Evolutionary conservation across 1,140 invertebrate species (phyloP).

Genomic region (Macrotrachela quadricornifera): DNA sequence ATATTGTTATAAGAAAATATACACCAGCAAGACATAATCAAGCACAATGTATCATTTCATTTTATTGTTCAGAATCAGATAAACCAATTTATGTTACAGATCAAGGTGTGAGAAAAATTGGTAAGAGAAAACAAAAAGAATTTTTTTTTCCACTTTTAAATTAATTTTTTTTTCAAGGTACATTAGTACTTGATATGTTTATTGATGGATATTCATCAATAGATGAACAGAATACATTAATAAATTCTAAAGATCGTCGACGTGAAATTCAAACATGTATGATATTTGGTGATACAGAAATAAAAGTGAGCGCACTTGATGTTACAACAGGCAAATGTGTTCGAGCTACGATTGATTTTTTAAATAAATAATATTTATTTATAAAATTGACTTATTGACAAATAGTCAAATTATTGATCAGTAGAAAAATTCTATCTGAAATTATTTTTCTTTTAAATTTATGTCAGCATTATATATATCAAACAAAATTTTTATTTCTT

Average conservation of each 20-base stretch:
- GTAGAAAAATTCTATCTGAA: too few relatives aligned
- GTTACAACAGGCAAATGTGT: conserved; percentile 33
- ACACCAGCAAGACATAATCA: conserved; percentile 35
- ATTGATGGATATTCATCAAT: too few relatives aligned
- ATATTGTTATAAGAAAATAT: conserved; percentile 36
- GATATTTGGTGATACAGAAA: conserved; percentile 41
- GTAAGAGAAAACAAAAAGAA: too few relatives aligned
- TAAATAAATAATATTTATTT: conserved; percentile 22
- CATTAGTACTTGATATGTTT: too few relatives aligned
- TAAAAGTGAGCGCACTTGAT: conserved; percentile 37
- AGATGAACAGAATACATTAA: too few relatives aligned
- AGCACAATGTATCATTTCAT: conserved; percentile 33
- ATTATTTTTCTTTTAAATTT: too few relatives aligned
- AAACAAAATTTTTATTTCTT: too few relatives aligned
- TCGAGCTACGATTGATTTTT: conserved; percentile 35
- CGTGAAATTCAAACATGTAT: conserved; percentile 36
- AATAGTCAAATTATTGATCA: too few relatives aligned
- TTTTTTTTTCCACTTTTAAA: too few relatives aligned
- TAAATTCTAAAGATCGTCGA: background rate
- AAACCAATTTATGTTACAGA: conserved; percentile 37
- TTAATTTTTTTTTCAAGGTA: too few relatives aligned
- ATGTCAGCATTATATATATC: too few relatives aligned
- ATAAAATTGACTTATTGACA: too few relatives aligned
- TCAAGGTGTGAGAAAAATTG: conserved; percentile 27
- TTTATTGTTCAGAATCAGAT: conserved; percentile 34